Evolutionary conservation across 2,113 vertebrate species (phyloP).

Genomic region (Aix galericulata): DNA sequence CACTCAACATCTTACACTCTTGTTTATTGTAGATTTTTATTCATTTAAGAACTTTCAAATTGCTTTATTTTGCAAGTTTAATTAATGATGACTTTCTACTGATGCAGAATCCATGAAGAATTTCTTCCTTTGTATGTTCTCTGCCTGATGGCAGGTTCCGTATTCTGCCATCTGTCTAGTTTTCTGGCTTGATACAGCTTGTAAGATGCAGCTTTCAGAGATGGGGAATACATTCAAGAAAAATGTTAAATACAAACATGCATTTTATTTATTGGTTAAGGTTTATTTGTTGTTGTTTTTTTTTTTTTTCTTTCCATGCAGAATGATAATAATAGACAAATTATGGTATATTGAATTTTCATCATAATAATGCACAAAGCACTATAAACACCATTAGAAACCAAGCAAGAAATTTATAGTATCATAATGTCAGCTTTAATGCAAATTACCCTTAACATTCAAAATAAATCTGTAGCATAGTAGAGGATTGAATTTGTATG

Average conservation of each 20-base stretch:
- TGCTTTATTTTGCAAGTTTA: slow-evolving; percentile 18
- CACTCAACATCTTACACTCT: background rate
- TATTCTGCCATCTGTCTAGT: background rate
- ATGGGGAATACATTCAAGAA: background rate
- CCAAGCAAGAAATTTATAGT: background rate
- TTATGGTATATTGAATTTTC: background rate
- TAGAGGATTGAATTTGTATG: background rate
- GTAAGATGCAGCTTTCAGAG: background rate
- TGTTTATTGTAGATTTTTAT: background rate
- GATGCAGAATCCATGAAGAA: background rate
- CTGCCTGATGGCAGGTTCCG: background rate
- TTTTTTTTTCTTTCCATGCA: background rate
- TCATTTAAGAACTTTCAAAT: background rate
- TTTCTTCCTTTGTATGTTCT: background rate
- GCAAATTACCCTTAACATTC: background rate
- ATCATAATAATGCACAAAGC: background rate
- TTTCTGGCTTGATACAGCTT: background rate
- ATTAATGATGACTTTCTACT: slow-evolving; percentile 34
- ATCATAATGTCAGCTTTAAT: background rate
- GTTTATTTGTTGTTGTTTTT: background rate
- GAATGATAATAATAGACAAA: background rate
- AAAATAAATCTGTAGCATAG: background rate
- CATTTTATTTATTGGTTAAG: background rate
- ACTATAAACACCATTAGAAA: background rate
- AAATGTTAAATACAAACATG: background rate